These are phyloP conservation scores for Drosophila ercepeae DNA, from an alignment of 1,140 invertebrate genomes.

Conservation along the genomic window DNA sequence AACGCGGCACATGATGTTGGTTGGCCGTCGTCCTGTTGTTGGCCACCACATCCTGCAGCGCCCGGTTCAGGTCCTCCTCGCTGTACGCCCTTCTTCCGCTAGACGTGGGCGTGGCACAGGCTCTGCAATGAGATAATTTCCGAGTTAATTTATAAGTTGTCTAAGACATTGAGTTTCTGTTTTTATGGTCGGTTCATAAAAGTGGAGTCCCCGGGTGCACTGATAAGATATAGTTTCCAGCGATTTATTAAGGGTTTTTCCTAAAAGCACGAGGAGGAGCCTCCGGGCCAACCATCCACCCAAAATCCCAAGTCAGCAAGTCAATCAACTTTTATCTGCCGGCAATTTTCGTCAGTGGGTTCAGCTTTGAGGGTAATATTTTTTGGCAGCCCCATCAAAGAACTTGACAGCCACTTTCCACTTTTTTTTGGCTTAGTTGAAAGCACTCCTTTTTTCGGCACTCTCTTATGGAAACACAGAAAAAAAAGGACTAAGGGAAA, in stretches of 20 bases:
- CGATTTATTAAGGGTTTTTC: not conserved
- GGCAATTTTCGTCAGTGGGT: conserved; percentile 24
- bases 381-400: conserved; percentile 52
- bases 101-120: conserved; percentile 84
- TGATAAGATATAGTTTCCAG: conserved; percentile 21
- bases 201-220: conserved; percentile 9
- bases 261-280: conserved; percentile 5
- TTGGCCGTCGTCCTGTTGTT: conserved; percentile 95
- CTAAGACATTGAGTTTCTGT: not conserved
- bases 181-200: not conserved
- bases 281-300: not conserved
- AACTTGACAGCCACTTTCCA: conserved; percentile 46
- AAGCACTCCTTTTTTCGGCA: conserved; percentile 36
- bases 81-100: conserved; percentile 88
- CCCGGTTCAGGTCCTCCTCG: conserved; percentile 95
- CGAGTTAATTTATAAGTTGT: not conserved
- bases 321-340: conserved; percentile 51
- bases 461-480: conserved; percentile 11
- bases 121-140: conserved; percentile 84
- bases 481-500: not conserved
- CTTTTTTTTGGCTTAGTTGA: conserved; percentile 32
- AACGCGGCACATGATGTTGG: conserved; percentile 97
- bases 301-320: conserved; percentile 12
- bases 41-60: conserved; percentile 95
- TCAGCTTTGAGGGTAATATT: conserved; percentile 42